A percentile compares a stretch with the other conserved stretches of the same genome.
These are phyloP conservation scores for Brachyhypopomus gauderio DNA, from an alignment of 2,113 vertebrate species.

Conservation along the genomic window DNA sequence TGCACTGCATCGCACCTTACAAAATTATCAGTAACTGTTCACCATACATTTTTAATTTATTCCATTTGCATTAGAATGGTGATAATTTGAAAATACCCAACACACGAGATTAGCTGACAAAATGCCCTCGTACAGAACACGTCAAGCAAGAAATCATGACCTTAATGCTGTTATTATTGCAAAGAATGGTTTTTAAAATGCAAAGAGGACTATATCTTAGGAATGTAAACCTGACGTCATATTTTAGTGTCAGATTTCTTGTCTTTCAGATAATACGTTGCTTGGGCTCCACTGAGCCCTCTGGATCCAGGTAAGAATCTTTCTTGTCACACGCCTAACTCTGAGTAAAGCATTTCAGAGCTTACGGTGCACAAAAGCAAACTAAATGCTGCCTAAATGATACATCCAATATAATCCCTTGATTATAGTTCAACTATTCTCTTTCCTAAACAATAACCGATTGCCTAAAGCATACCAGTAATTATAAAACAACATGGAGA, in stretches of 20 bases:
- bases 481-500: too few species aligned
- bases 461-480: neutral
- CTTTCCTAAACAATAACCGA: neutral
- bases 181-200: constrained; percentile 17
- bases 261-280: constrained; percentile 34
- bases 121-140: neutral
- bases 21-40: too few species aligned
- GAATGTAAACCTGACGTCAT: constrained; percentile 54
- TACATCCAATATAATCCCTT: neutral
- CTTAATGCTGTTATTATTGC: neutral
- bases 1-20: too few species aligned
- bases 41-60: neutral
- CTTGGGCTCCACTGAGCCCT: constrained; percentile 66
- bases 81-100: neutral
- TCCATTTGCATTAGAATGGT: neutral
- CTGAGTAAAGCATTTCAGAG: neutral
- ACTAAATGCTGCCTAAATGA: too few species aligned
- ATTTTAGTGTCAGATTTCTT: constrained; percentile 49
- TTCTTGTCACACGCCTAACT: neutral
- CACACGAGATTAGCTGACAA: neutral
- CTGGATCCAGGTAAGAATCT: constrained; percentile 62
- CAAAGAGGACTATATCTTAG: constrained; percentile 13
- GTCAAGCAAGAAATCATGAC: neutral
- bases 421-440: neutral
- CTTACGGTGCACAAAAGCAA: too few species aligned